Conservation (phyloP, 2,888 invertebrate genomes). For the Nezara viridula region DNA sequence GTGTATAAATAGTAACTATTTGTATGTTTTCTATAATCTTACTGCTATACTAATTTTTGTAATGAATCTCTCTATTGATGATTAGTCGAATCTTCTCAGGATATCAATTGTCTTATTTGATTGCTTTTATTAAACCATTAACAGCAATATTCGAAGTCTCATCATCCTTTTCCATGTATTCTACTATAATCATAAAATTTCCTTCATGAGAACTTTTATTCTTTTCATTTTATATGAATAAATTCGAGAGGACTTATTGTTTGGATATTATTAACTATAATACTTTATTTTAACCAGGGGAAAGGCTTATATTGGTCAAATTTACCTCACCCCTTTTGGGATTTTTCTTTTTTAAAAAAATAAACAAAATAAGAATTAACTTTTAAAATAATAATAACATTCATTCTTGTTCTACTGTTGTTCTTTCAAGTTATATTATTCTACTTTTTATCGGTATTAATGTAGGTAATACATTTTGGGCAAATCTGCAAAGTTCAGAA, state of each 20-base stretch:
- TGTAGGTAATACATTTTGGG: neutral
- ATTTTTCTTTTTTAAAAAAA: neutral
- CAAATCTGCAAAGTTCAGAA: neutral
- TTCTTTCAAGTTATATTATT: neutral
- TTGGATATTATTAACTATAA: neutral
- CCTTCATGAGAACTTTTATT: too few species aligned
- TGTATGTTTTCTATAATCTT: too few species aligned
- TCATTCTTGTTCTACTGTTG: neutral
- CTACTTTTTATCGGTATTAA: neutral
- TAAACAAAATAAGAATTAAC: neutral
- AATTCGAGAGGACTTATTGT: neutral
- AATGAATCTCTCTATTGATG: too few species aligned
- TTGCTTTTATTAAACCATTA: neutral
- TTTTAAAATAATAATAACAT: neutral
- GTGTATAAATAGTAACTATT: too few species aligned
- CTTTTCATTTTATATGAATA: neutral
- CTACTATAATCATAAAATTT: too few species aligned
- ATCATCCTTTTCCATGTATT: too few species aligned
- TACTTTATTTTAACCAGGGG: neutral
- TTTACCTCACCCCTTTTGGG: neutral
- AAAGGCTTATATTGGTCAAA: neutral
- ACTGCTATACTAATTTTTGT: too few species aligned
- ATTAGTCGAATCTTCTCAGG: too few species aligned
- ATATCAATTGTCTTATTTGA: neutral
- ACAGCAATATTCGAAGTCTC: too few species aligned